phyloP scores from a whole-genome alignment of 2,797 vertebrate species.

The Urophycis tenuis region DNA sequence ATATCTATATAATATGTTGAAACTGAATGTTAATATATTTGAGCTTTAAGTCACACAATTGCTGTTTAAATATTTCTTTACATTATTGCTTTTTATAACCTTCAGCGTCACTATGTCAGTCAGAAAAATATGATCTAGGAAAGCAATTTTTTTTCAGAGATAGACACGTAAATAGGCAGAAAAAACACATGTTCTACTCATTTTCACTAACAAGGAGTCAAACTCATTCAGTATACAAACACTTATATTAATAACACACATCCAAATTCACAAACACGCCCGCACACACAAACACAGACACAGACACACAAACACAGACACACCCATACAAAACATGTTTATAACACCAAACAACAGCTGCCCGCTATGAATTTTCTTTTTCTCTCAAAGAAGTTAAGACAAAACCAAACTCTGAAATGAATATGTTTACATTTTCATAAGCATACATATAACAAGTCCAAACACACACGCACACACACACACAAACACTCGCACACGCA shows the following conservation, averaged over 20 bases:
- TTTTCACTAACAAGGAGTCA: slow-evolving; percentile 28
- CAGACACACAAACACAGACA: slow-evolving; percentile 23
- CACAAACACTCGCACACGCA: slow-evolving; percentile 56
- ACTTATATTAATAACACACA: slow-evolving; percentile 2
- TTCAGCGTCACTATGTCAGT: slow-evolving; percentile 29
- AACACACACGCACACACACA: slow-evolving; percentile 56
- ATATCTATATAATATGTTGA: too few relatives aligned
- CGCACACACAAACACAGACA: slow-evolving; percentile 21
- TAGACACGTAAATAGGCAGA: slow-evolving; percentile 52
- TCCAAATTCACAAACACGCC: background rate
- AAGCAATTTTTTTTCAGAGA: slow-evolving; percentile 42
- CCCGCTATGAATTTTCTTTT: slow-evolving; percentile 50
- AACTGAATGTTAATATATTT: slow-evolving; percentile 28
- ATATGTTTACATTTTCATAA: slow-evolving; percentile 40
- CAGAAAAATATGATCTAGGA: slow-evolving; percentile 51
- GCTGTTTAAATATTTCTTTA: slow-evolving; percentile 53
- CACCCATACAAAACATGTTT: slow-evolving; percentile 30
- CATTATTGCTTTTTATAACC: slow-evolving; percentile 67
- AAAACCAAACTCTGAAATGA: slow-evolving; percentile 46
- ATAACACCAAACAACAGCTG: slow-evolving; percentile 58
- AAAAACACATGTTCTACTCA: slow-evolving; percentile 40
- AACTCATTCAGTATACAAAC: slow-evolving; percentile 4
- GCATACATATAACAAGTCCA: slow-evolving; percentile 49
- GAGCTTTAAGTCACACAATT: slow-evolving; percentile 33
- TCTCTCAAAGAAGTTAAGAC: slow-evolving; percentile 42